Percentiles rank a stretch among this genome's conserved stretches.
Evolutionary conservation across 2,113 vertebrate species (phyloP).

Genomic region (Lycaon pictus): DNA sequence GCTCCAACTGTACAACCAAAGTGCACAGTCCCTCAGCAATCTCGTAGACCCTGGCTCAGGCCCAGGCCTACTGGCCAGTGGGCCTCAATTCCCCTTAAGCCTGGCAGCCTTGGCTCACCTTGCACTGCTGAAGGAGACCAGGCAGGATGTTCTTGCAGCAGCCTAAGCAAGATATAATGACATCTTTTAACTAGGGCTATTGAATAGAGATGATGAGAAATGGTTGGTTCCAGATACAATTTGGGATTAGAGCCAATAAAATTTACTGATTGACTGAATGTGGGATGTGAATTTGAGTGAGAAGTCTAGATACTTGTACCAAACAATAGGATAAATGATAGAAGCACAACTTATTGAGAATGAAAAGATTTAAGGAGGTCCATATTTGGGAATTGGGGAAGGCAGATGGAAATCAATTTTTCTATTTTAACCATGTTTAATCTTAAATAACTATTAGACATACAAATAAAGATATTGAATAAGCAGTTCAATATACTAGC

Average conservation of each 20-base stretch:
- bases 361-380: not conserved
- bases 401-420: not conserved
- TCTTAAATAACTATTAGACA: not conserved
- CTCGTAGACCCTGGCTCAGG: not conserved
- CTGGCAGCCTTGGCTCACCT: not conserved
- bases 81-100: not conserved
- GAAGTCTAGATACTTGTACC: not conserved
- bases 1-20: not conserved
- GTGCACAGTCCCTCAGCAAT: not conserved
- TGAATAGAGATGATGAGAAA: not conserved
- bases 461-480: not conserved
- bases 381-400: not conserved
- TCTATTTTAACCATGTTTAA: constrained; percentile 18
- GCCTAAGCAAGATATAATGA: not conserved
- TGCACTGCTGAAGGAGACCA: not conserved
- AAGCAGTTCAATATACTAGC: not conserved
- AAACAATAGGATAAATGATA: not conserved
- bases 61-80: not conserved
- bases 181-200: not conserved
- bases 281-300: not conserved
- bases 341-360: not conserved
- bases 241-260: not conserved
- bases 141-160: not conserved
- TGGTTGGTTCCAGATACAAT: not conserved
- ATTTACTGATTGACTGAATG: not conserved